Evolutionary conservation across 1,140 invertebrate species (phyloP).

Genomic region (Bursaphelenchus mucronatus): DNA sequence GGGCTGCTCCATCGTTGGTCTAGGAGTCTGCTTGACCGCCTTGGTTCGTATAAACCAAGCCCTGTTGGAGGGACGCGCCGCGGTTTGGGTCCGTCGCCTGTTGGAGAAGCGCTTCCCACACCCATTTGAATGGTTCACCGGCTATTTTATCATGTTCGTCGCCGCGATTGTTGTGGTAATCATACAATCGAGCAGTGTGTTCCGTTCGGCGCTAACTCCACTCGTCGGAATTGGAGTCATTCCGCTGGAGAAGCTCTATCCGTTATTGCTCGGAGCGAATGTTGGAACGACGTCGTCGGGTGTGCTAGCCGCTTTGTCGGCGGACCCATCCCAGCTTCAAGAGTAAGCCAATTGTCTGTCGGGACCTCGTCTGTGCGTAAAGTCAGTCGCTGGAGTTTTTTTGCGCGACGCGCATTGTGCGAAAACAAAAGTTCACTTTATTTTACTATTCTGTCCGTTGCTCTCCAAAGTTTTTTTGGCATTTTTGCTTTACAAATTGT

Average conservation of each 20-base stretch:
- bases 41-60: conserved; percentile 67
- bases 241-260: conserved; percentile 67
- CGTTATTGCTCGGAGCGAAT: conserved; percentile 68
- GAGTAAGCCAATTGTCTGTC: conserved; percentile 43
- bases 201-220: conserved; percentile 69
- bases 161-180: conserved; percentile 67
- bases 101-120: conserved; percentile 66
- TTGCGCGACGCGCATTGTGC: no score
- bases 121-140: conserved; percentile 63
- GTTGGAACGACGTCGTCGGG: conserved; percentile 69
- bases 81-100: conserved; percentile 62
- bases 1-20: conserved; percentile 63
- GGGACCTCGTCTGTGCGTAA: no score
- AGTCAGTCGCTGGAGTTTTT: no score
- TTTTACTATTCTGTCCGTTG: no score
- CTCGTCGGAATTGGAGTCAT: conserved; percentile 68
- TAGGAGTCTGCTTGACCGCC: conserved; percentile 66
- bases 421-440: no score
- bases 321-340: conserved; percentile 48
- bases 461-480: no score
- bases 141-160: conserved; percentile 67
- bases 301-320: conserved; percentile 50
- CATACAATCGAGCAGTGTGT: conserved; percentile 68
- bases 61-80: conserved; percentile 54
- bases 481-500: no score